phyloP scores from a whole-genome alignment of 2,113 vertebrate species.

The Vulpes lagopus region DNA sequence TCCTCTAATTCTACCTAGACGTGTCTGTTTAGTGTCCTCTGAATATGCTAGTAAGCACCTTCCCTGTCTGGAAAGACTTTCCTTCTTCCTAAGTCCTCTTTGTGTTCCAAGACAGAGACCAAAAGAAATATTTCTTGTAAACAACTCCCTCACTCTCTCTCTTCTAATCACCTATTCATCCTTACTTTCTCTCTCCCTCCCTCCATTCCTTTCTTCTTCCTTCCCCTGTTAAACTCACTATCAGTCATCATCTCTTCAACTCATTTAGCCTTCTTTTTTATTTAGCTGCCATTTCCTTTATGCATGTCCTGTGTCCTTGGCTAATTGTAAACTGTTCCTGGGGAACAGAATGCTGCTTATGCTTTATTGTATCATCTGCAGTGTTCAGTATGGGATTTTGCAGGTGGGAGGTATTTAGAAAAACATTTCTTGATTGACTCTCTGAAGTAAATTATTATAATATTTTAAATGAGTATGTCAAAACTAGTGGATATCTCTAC shows the following conservation, averaged over 20 bases:
- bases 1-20: neutral
- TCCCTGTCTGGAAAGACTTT: neutral
- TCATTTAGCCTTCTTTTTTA: neutral
- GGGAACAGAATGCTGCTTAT: neutral
- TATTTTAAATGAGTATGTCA: neutral
- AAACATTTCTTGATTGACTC: neutral
- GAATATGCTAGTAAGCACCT: neutral
- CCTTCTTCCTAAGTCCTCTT: neutral
- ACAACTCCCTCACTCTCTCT: neutral
- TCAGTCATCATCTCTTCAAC: neutral
- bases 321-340: neutral
- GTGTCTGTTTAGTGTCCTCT: neutral
- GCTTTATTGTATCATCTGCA: neutral
- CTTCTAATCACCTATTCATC: neutral
- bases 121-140: neutral
- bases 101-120: neutral
- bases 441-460: conserved; percentile 21
- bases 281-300: neutral
- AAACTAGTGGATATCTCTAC: neutral
- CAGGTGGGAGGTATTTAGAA: neutral
- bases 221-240: neutral
- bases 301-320: neutral
- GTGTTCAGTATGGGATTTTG: neutral
- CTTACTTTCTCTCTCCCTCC: neutral
- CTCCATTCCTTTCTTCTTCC: neutral